Base-by-base conservation (phyloP, 1,140 invertebrate species). In the Drosophila punjabiensis region DNA sequence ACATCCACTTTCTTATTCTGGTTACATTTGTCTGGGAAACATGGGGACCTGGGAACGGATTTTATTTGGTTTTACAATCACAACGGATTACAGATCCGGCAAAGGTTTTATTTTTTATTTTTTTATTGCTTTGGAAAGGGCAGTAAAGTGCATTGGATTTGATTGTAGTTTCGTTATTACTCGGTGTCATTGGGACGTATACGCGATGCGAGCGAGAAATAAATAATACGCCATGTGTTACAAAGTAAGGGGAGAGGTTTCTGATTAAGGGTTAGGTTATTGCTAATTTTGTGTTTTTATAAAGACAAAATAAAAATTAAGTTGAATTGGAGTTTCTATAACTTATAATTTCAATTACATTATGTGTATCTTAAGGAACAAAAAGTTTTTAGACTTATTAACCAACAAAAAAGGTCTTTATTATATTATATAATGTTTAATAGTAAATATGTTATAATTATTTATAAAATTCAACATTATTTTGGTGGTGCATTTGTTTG, bases 181-280 rank as follows among this genome's bases (percentile, higher is more conserved):
- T 41, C 14, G 9, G 24, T 69, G 18, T 39, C 43, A 60, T 13
- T 39, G 52, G 35, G 64, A 53, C 82, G 82, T 85, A 86, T 85
- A 64, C 74, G 78, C 52, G 69, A 79, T 82, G 45, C 24, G 30
- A 18, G 43, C 14, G 6, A n/a, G 20, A 56, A 52, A 66, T 69
- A 24, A 14, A 69, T 58, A 59, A 88, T 88, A 71, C 84, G 76
- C 53, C 69, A 28, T 50, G 66, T 79, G 50, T n/a, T 45, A 77
- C 66, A 70, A 56, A n/a, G 35, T 60, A 30, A 11, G 64, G 7
- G 32, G 30, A 8, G 24, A 32, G 33, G 13, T 56, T 18, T 0
- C 20, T 37, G 53, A 56, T 56, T 56, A 37, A 24, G 20, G 33
- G 8, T 56, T 56, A 5, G 5, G 1, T 16, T 39, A 14, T 4